Conservation (phyloP, 2,888 invertebrate species). For the Ephialtes manifestator region DNA sequence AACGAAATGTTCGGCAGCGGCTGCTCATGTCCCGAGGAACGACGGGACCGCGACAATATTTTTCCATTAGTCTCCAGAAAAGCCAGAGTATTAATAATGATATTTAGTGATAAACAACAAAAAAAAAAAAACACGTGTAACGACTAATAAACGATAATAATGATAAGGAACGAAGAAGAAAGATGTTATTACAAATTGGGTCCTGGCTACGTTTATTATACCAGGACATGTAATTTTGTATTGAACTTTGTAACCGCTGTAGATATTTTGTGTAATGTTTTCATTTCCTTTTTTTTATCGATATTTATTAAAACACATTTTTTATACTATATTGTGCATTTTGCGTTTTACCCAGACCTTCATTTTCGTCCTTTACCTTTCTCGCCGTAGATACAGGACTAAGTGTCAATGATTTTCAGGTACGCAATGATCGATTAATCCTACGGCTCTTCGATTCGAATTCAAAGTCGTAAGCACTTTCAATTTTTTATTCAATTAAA, state of each 20-base stretch:
- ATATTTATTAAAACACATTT: constrained; percentile 84
- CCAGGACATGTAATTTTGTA: constrained; percentile 83
- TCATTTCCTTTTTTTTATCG: constrained; percentile 82
- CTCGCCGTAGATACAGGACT: not conserved
- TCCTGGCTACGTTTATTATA: constrained; percentile 76
- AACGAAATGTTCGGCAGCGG: constrained; percentile 69
- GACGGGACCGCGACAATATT: constrained; percentile 79
- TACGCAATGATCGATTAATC: constrained; percentile 27
- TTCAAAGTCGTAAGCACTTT: not conserved
- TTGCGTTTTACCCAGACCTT: constrained; percentile 50
- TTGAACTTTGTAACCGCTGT: constrained; percentile 82
- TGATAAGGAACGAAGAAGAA: constrained; percentile 75
- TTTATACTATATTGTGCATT: constrained; percentile 77
- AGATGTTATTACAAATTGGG: constrained; percentile 78
- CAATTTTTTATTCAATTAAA: not conserved
- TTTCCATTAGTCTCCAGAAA: constrained; percentile 78
- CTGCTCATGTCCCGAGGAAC: constrained; percentile 47
- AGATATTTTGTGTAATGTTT: constrained; percentile 84
- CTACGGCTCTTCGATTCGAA: constrained; percentile 1
- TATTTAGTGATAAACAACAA: constrained; percentile 70
- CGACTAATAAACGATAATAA: constrained; percentile 70
- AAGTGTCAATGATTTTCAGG: constrained; percentile 17
- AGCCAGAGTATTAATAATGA: constrained; percentile 81
- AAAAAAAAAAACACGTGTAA: constrained; percentile 50
- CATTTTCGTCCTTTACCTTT: not conserved